Evolutionary conservation across 2,888 invertebrate species (phyloP).

Genomic region (Stenurella melanura): DNA sequence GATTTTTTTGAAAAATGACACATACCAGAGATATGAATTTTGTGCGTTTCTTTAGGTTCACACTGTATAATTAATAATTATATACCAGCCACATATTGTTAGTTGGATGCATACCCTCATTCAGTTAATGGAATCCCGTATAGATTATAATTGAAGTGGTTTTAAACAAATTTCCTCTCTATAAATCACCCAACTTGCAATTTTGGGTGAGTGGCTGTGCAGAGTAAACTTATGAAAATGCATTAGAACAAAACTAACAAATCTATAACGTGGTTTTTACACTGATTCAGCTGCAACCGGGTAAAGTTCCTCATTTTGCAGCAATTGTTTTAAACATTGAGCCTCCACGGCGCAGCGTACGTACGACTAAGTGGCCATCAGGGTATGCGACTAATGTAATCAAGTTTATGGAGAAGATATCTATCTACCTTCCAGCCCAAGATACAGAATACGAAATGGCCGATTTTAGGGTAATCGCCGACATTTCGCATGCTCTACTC

Average conservation of each 20-base stretch:
- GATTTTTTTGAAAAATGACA: no score
- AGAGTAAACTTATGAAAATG: constrained; percentile 44
- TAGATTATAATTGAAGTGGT: not conserved
- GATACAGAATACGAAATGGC: constrained; percentile 60
- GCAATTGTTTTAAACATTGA: constrained; percentile 41
- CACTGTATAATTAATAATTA: no score
- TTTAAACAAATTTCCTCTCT: constrained; percentile 9
- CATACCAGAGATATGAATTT: no score
- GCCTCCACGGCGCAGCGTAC: constrained; percentile 47
- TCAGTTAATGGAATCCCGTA: not conserved
- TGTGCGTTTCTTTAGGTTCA: no score
- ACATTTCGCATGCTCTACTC: constrained; percentile 56
- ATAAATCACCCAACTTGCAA: constrained; percentile 62
- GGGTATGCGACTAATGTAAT: constrained; percentile 60
- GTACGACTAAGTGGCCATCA: constrained; percentile 60
- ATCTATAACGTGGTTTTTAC: constrained; percentile 23
- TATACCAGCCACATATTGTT: no score
- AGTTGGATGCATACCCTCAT: not conserved
- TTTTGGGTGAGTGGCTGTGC: constrained; percentile 65
- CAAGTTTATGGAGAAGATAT: constrained; percentile 61
- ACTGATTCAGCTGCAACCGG: not conserved
- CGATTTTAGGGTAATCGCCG: constrained; percentile 60
- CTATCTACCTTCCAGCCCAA: constrained; percentile 58
- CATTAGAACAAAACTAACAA: constrained; percentile 44
- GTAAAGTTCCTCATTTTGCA: constrained; percentile 1